Percentiles rank a stretch among this genome's conserved stretches.
Evolutionary conservation across 2,797 vertebrate genomes (phyloP).

Genomic region (Cuniculus paca): DNA sequence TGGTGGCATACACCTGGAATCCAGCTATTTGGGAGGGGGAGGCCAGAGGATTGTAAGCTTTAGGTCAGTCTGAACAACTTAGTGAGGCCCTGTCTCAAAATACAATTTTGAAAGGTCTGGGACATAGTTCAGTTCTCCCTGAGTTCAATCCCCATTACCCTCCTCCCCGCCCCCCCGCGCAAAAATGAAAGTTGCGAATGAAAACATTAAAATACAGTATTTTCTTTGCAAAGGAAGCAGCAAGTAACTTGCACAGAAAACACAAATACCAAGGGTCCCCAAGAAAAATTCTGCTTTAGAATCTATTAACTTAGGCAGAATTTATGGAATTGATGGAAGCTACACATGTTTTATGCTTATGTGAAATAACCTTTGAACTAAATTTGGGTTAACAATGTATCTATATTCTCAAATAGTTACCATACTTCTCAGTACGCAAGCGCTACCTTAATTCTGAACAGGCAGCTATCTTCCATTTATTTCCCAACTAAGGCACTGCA

Average conservation of each 20-base stretch:
- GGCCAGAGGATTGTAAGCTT: neutral
- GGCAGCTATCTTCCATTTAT: constrained; percentile 23
- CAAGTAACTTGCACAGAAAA: constrained; percentile 15
- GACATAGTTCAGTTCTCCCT: neutral
- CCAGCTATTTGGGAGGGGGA: neutral
- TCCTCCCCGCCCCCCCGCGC: too few relatives aligned
- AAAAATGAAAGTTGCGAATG: neutral
- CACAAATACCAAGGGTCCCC: neutral
- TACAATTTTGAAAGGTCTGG: neutral
- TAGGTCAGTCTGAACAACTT: neutral
- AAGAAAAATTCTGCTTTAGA: neutral
- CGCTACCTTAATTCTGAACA: constrained; percentile 41
- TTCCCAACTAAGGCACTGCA: neutral
- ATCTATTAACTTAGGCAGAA: constrained; percentile 41
- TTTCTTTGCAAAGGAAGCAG: constrained; percentile 18
- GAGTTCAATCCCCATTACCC: neutral
- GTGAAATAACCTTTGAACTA: constrained; percentile 57
- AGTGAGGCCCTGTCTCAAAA: neutral
- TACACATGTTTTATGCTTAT: neutral
- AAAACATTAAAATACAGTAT: constrained; percentile 48
- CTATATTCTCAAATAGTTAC: neutral
- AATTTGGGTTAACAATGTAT: constrained; percentile 29
- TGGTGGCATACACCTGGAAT: neutral
- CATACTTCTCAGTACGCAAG: constrained; percentile 45
- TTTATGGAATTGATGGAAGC: constrained; percentile 9